These are phyloP conservation scores for Sympetrum striolatum DNA, from an alignment of 2,888 invertebrate species.

Conservation along the genomic window DNA sequence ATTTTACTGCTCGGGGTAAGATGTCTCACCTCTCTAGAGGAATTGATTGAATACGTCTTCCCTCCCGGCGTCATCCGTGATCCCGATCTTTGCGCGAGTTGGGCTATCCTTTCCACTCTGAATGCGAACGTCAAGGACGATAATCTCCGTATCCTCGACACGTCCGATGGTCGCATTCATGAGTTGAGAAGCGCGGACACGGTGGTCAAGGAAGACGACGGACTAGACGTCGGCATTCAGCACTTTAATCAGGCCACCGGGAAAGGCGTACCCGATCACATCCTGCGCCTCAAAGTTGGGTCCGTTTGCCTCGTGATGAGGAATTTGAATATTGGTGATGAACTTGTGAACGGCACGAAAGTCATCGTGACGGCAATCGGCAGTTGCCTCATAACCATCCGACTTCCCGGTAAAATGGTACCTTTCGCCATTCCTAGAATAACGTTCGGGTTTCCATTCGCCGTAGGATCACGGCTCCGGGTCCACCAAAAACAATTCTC, in stretches of 20 bases:
- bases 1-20: too few species aligned
- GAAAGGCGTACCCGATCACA: slow-evolving; percentile 38
- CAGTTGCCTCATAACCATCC: too few species aligned
- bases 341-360: too few species aligned
- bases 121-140: slow-evolving; percentile 45
- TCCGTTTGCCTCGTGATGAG: slow-evolving; percentile 44
- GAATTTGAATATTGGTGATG: too few species aligned
- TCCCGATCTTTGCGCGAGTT: slow-evolving; percentile 42
- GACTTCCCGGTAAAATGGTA: too few species aligned
- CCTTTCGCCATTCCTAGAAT: too few species aligned
- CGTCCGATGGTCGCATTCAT: background rate
- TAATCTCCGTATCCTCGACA: background rate
- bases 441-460: too few species aligned
- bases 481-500: too few species aligned
- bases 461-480: too few species aligned
- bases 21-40: too few species aligned
- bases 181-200: slow-evolving; percentile 41
- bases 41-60: too few species aligned
- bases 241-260: slow-evolving; percentile 27
- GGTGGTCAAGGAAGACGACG: slow-evolving; percentile 35
- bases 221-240: background rate
- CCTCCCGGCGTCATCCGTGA: slow-evolving; percentile 10
- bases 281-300: slow-evolving; percentile 44
- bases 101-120: slow-evolving; percentile 44
- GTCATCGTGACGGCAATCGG: too few species aligned